Percentiles rank a stretch among this genome's conserved stretches.
Conservation (phyloP, 37 sponge, comb jelly and placozoan genomes). For the Amphimedon queenslandica region DNA sequence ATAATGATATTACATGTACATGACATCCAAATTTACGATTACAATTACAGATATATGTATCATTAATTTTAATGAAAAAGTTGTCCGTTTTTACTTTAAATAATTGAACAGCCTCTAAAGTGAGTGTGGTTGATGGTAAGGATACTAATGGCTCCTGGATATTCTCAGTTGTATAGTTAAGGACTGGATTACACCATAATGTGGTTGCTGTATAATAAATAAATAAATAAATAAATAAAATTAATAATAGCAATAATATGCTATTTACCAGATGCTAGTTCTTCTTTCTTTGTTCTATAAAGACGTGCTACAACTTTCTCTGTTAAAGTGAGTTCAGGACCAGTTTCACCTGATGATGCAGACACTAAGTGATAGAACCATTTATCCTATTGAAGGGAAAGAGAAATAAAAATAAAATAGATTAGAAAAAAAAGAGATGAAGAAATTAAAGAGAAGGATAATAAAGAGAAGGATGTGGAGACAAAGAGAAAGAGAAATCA, state of each 20-base stretch:
- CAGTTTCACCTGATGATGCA: conserved; percentile 14
- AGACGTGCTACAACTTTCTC: conserved; percentile 26
- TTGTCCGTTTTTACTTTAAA: conserved; percentile 47
- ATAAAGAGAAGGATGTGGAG: too few relatives aligned
- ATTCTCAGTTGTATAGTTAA: conserved; percentile 21
- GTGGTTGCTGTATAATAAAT: neutral
- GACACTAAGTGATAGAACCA: conserved; percentile 44
- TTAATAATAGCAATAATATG: neutral
- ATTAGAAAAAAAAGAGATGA: too few relatives aligned
- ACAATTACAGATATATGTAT: too few relatives aligned
- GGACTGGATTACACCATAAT: conserved; percentile 37
- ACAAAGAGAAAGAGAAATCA: too few relatives aligned
- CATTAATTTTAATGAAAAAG: too few relatives aligned
- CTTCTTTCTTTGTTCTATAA: neutral
- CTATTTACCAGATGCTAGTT: neutral
- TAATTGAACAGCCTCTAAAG: conserved; percentile 12
- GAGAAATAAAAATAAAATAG: too few relatives aligned
- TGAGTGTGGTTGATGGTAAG: conserved; percentile 43
- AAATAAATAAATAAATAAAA: neutral
- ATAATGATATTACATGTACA: too few relatives aligned
- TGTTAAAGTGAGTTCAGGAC: conserved; percentile 30
- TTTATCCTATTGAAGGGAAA: conserved; percentile 18
- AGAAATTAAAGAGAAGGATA: too few relatives aligned
- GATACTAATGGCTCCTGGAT: conserved; percentile 32
- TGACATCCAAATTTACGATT: too few relatives aligned